phyloP scores from a whole-genome alignment of 2,888 invertebrate genomes.

The Megastigmus dorsalis region DNA sequence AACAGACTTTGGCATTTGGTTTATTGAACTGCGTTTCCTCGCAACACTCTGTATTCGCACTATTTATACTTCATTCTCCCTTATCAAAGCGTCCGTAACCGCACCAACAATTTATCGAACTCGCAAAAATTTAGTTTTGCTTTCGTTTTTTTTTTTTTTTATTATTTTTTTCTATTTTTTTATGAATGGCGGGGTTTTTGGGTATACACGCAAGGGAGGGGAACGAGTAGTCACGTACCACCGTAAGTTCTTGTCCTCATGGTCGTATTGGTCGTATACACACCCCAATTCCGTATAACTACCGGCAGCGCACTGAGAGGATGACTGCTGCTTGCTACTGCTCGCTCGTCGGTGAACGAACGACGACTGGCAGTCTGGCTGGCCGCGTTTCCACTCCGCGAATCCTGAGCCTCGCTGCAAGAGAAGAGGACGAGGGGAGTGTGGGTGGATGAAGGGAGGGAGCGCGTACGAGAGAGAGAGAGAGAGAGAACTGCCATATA shows the following conservation, averaged over 20 bases:
- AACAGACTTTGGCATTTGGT: constrained; percentile 2
- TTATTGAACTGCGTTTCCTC: constrained; percentile 17
- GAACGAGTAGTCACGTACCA: no score
- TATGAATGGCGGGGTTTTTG: no score
- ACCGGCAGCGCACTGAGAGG: constrained; percentile 22
- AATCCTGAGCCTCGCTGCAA: constrained; percentile 60
- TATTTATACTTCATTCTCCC: neutral
- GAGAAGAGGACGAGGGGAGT: constrained; percentile 53
- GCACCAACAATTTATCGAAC: no score
- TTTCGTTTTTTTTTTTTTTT: no score
- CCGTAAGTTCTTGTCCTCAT: neutral
- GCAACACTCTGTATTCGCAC: neutral
- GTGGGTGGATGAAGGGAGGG: no score
- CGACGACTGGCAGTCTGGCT: constrained; percentile 70
- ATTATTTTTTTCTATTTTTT: no score
- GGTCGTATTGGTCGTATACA: neutral
- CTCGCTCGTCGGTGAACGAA: constrained; percentile 71
- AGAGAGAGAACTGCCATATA: no score
- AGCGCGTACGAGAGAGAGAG: neutral
- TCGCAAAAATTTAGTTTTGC: no score
- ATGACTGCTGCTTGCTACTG: constrained; percentile 48
- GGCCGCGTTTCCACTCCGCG: constrained; percentile 64
- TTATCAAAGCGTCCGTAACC: no score
- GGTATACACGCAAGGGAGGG: no score
- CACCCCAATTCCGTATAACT: constrained; percentile 8